Evolutionary conservation across 2,797 vertebrate genomes (phyloP).

Genomic region (Helicolenus hilgendorfi): DNA sequence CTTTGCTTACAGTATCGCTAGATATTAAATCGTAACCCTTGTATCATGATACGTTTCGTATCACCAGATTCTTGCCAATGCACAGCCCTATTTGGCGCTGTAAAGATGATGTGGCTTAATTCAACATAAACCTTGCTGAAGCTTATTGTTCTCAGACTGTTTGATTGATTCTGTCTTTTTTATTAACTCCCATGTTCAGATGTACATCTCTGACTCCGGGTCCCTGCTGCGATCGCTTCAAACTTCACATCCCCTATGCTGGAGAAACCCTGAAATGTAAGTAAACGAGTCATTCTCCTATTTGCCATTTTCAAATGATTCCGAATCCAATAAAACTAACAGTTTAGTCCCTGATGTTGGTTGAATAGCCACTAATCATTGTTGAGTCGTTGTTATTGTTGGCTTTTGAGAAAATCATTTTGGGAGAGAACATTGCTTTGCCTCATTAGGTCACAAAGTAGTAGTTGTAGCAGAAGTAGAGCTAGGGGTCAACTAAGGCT

Average conservation of each 20-base stretch:
- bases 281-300: slow-evolving; percentile 54
- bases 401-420: neutral
- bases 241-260: slow-evolving; percentile 98
- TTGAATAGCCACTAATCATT: neutral
- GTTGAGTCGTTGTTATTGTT: neutral
- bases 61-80: too few relatives aligned
- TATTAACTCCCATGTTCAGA: slow-evolving; percentile 77
- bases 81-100: too few relatives aligned
- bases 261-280: slow-evolving; percentile 99
- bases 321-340: too few relatives aligned
- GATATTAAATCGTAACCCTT: too few relatives aligned
- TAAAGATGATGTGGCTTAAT: neutral
- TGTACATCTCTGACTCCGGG: slow-evolving; percentile 96
- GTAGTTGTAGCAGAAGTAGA: neutral
- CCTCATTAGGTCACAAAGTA: neutral
- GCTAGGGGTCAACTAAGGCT: neutral
- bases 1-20: too few relatives aligned
- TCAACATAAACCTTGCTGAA: neutral
- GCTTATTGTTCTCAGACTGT: neutral
- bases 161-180: neutral
- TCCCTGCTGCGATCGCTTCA: slow-evolving; percentile 98
- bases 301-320: neutral
- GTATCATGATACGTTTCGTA: too few relatives aligned
- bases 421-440: neutral
- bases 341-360: neutral